Evolutionary conservation across 2,888 invertebrate genomes (phyloP).

Genomic region (Apomyelois bistriatella): DNA sequence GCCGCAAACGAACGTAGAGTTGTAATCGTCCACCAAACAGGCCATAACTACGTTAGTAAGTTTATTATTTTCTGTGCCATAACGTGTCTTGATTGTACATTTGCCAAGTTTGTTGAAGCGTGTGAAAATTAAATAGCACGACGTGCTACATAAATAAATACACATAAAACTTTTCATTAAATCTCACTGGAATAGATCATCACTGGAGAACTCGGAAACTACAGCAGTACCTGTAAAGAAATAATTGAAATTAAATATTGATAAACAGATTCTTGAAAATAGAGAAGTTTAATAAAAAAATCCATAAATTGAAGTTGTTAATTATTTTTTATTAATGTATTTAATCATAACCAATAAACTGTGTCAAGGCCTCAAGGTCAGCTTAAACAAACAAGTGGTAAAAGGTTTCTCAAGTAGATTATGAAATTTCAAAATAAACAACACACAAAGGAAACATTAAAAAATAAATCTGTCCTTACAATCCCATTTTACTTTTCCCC

Average conservation of each 20-base stretch:
- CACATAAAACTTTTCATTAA: neutral
- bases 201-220: neutral
- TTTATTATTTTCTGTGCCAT: no score
- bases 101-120: no score
- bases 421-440: constrained; percentile 8
- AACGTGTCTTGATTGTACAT: no score
- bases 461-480: neutral
- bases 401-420: neutral
- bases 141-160: no score
- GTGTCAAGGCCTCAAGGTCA: constrained; percentile 4
- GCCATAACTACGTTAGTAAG: no score
- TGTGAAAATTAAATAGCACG: no score
- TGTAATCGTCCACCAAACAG: no score
- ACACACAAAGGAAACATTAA: neutral
- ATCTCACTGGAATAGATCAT: neutral
- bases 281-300: no score
- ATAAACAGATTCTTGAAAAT: no score
- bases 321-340: no score
- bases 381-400: neutral
- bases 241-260: neutral
- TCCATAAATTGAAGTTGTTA: neutral
- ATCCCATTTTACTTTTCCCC: neutral
- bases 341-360: neutral
- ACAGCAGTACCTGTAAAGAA: neutral
- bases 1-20: no score